These are phyloP conservation scores for Spongia lamella DNA, from an alignment of 37 sponge, comb jelly and placozoan genomes.

Conservation along the genomic window DNA sequence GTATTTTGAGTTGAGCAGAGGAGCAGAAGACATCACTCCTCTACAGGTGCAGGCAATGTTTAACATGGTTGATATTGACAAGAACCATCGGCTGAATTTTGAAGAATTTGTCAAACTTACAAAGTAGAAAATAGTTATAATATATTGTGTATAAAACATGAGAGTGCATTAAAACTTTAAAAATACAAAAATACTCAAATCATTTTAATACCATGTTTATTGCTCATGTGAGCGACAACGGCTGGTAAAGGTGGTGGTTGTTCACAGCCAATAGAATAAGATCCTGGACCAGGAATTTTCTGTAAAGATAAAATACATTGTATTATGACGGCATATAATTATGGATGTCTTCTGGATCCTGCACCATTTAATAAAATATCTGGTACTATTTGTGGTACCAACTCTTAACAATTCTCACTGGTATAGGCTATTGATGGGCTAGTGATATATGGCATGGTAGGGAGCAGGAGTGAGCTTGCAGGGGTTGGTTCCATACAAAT, in stretches of 20 bases:
- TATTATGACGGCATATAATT: too few relatives aligned
- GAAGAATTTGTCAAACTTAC: neutral
- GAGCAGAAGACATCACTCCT: neutral
- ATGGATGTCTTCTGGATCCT: too few relatives aligned
- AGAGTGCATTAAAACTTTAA: neutral
- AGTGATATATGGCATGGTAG: too few relatives aligned
- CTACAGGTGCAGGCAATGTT: neutral
- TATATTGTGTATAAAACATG: neutral
- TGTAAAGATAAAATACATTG: constrained; percentile 6
- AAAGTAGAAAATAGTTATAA: neutral
- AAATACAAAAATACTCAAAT: neutral
- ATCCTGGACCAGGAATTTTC: constrained; percentile 82
- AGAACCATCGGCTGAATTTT: neutral
- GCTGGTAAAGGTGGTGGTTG: constrained; percentile 68
- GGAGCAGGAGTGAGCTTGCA: too few relatives aligned
- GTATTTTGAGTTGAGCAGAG: neutral
- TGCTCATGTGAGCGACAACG: constrained; percentile 41
- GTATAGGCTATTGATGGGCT: too few relatives aligned
- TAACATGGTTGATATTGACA: neutral
- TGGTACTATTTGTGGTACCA: too few relatives aligned
- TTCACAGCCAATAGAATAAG: constrained; percentile 65
- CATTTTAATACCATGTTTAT: constrained; percentile 58
- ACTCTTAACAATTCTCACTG: too few relatives aligned
- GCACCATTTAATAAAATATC: too few relatives aligned
- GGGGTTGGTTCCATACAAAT: too few relatives aligned